Percentiles rank a stretch among this genome's conserved stretches.
phyloP scores from a whole-genome alignment of 2,797 vertebrate genomes.

The Thunnus albacares region DNA sequence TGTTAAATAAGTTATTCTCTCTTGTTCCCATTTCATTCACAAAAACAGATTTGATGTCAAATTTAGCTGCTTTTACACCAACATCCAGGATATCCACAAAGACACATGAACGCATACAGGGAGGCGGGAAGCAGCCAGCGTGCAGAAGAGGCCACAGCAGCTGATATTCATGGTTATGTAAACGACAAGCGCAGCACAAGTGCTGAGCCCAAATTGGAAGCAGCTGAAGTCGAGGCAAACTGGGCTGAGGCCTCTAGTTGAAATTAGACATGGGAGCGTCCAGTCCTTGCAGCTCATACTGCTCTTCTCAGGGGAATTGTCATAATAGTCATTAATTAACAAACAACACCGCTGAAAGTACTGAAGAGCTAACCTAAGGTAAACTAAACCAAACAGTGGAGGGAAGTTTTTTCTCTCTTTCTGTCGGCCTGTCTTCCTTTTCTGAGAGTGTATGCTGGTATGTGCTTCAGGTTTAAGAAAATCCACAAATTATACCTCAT shows the following conservation, averaged over 20 bases:
- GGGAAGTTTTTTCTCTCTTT: slow-evolving; percentile 8
- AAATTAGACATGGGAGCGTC: slow-evolving; percentile 62
- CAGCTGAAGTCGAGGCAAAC: slow-evolving; percentile 73
- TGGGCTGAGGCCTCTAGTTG: slow-evolving; percentile 55
- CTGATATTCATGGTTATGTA: slow-evolving; percentile 70
- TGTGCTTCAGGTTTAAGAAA: slow-evolving; percentile 34
- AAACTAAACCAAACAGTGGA: slow-evolving; percentile 36
- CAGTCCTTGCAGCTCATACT: slow-evolving; percentile 31
- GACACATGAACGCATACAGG: slow-evolving; percentile 41
- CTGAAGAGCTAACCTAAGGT: slow-evolving; percentile 20
- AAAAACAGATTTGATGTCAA: slow-evolving; percentile 28
- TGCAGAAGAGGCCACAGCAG: slow-evolving; percentile 61
- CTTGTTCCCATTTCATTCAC: slow-evolving; percentile 30
- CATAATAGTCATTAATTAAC: slow-evolving; percentile 69
- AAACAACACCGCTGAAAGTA: slow-evolving; percentile 49
- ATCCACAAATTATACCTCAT: slow-evolving; percentile 31
- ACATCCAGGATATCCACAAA: slow-evolving; percentile 31
- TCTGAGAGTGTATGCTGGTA: slow-evolving; percentile 42
- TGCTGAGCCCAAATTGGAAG: slow-evolving; percentile 74
- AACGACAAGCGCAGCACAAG: slow-evolving; percentile 66
- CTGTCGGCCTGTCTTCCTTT: slow-evolving; percentile 22
- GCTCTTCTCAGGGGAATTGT: slow-evolving; percentile 50
- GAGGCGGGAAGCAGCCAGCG: slow-evolving; percentile 37
- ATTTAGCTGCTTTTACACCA: slow-evolving; percentile 29
- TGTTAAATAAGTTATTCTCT: slow-evolving; percentile 36